phyloP scores from a whole-genome alignment of 1,140 invertebrate genomes.

The Drosophila sulfurigaster region DNA sequence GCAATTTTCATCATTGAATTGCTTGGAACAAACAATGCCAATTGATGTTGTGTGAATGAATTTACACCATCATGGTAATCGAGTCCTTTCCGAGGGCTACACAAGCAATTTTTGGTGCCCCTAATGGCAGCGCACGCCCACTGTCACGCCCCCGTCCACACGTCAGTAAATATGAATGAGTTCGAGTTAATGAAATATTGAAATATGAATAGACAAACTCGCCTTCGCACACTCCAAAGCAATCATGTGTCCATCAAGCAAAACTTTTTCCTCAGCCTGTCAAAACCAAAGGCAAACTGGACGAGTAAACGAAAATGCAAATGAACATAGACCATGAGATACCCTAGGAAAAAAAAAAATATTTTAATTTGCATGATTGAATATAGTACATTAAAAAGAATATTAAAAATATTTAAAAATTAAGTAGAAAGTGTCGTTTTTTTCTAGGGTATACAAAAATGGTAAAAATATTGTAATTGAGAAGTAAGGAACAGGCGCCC shows the following conservation, averaged over 20 bases:
- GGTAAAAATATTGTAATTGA: slow-evolving; percentile 41
- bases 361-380: neutral
- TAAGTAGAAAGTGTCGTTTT: neutral
- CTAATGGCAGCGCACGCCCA: slow-evolving; percentile 31
- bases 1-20: slow-evolving; percentile 40
- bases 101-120: neutral
- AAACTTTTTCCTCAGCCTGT: slow-evolving; percentile 28
- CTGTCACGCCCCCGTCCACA: neutral
- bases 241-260: slow-evolving; percentile 67
- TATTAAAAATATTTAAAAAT: neutral
- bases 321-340: neutral
- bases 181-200: slow-evolving; percentile 56
- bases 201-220: slow-evolving; percentile 59
- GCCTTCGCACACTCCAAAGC: slow-evolving; percentile 32
- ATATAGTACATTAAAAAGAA: neutral
- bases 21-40: slow-evolving; percentile 35
- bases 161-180: slow-evolving; percentile 33
- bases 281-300: slow-evolving; percentile 31
- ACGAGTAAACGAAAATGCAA: neutral
- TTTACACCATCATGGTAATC: slow-evolving; percentile 34
- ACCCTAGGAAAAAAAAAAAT: slow-evolving; percentile 4
- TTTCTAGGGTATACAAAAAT: neutral
- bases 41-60: slow-evolving; percentile 42
- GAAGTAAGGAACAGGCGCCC: slow-evolving; percentile 3
- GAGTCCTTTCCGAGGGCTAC: slow-evolving; percentile 17